Conservation (phyloP, 1,140 invertebrate species). For the Theocolax elegans region DNA sequence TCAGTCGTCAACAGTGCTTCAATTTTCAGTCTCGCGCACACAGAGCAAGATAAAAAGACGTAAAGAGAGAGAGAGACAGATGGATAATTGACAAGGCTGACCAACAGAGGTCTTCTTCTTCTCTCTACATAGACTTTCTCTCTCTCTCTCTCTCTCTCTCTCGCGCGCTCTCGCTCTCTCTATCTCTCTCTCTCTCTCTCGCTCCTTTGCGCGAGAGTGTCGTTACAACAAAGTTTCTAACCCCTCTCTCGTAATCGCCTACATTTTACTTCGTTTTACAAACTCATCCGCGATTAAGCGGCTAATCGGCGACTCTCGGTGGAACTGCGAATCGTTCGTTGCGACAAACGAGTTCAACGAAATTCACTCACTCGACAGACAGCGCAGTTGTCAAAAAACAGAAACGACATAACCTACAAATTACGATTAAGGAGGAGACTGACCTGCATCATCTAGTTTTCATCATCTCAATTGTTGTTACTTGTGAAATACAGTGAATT, state of each 20-base stretch:
- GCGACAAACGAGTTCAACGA: not conserved
- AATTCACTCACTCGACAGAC: not conserved
- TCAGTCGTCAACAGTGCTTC: no score
- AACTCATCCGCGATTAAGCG: not conserved
- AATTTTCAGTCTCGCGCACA: no score
- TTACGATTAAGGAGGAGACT: not conserved
- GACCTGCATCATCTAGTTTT: conserved; percentile 20
- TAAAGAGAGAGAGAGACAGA: conserved; percentile 31
- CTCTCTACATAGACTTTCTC: conserved; percentile 22
- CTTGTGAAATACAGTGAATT: not conserved
- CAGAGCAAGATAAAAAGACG: no score
- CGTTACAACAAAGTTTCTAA: conserved; percentile 31
- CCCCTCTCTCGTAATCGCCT: not conserved
- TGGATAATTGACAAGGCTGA: conserved; percentile 26
- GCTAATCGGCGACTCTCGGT: not conserved
- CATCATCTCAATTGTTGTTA: conserved; percentile 19
- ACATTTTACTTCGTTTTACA: not conserved
- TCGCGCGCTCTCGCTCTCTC: not conserved
- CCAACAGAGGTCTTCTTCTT: conserved; percentile 3
- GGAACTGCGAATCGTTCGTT: not conserved
- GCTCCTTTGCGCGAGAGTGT: not conserved
- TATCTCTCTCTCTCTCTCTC: conserved; percentile 7
- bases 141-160: conserved; percentile 24
- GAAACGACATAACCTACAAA: conserved; percentile 34
- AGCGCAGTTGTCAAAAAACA: conserved; percentile 35